A percentile compares a stretch with the other conserved stretches of the same genome.
These are phyloP conservation scores for Aldabrachelys gigantea DNA, from an alignment of 2,113 vertebrate genomes.

Conservation along the genomic window DNA sequence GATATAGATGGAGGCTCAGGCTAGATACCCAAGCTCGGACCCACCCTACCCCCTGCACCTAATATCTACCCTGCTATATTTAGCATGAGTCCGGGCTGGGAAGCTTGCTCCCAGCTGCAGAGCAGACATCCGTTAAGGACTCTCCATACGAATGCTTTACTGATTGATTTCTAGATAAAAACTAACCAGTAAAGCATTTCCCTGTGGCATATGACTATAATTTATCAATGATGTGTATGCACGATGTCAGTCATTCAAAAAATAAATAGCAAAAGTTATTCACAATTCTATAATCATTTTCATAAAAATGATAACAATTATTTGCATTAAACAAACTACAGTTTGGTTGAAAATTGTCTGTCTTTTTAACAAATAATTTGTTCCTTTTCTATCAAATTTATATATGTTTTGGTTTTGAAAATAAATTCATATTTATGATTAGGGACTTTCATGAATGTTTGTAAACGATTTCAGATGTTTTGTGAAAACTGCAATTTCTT, in stretches of 20 bases:
- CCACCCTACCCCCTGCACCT: not conserved
- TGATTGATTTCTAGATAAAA: not conserved
- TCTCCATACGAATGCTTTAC: not conserved
- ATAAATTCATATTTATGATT: not conserved
- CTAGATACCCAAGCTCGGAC: not conserved
- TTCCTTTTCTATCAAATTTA: not conserved
- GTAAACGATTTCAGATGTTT: not conserved
- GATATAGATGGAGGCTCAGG: not conserved
- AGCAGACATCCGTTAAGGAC: not conserved
- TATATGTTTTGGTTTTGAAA: not conserved
- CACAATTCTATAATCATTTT: not conserved
- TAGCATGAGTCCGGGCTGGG: not conserved
- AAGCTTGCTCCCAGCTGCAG: not conserved
- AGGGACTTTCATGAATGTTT: not conserved
- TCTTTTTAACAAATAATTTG: not conserved
- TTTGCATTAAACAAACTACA: not conserved
- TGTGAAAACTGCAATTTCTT: not conserved
- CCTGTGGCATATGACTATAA: not conserved
- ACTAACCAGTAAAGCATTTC: not conserved
- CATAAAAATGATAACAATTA: not conserved
- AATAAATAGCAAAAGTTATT: not conserved
- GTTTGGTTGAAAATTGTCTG: not conserved
- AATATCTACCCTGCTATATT: not conserved
- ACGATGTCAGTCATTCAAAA: not conserved
- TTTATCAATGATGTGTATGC: fast-evolving